A percentile compares a stretch with the other conserved stretches of the same genome.
phyloP scores from a whole-genome alignment of 2,888 invertebrate species.

The Andrena haemorrhoa region DNA sequence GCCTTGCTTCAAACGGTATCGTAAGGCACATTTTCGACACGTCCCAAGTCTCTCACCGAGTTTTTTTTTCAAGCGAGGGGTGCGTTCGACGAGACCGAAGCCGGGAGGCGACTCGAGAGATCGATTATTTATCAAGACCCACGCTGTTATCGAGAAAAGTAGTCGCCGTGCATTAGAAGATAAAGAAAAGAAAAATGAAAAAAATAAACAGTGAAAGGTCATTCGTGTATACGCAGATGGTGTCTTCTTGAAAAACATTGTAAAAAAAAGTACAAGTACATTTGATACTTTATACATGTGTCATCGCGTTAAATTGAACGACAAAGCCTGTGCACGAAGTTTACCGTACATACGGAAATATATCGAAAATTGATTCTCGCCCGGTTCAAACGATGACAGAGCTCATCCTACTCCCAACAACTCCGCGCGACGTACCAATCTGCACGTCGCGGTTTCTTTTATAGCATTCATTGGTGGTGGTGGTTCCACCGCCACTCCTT shows the following conservation, averaged over 20 bases:
- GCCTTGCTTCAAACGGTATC: slow-evolving; percentile 72
- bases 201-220: slow-evolving; percentile 6
- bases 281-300: slow-evolving; percentile 25
- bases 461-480: slow-evolving; percentile 7
- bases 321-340: slow-evolving; percentile 23
- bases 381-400: slow-evolving; percentile 27
- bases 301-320: slow-evolving; percentile 10
- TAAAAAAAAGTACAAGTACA: slow-evolving; percentile 53
- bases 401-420: slow-evolving; percentile 1
- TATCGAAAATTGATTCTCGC: slow-evolving; percentile 14
- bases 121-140: slow-evolving; percentile 45
- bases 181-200: slow-evolving; percentile 9
- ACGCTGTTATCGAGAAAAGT: slow-evolving; percentile 62
- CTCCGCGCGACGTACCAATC: background rate
- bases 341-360: background rate
- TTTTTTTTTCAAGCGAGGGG: slow-evolving; percentile 46
- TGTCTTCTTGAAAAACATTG: slow-evolving; percentile 14
- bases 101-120: slow-evolving; percentile 65
- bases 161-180: slow-evolving; percentile 47
- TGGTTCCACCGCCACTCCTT: slow-evolving; percentile 27
- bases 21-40: slow-evolving; percentile 80
- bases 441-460: slow-evolving; percentile 18
- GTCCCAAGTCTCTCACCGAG: slow-evolving; percentile 62
- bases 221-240: slow-evolving; percentile 9
- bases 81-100: slow-evolving; percentile 60